Base-by-base conservation (phyloP, 2,113 vertebrate genomes). In the Plotosus lineatus region DNA sequence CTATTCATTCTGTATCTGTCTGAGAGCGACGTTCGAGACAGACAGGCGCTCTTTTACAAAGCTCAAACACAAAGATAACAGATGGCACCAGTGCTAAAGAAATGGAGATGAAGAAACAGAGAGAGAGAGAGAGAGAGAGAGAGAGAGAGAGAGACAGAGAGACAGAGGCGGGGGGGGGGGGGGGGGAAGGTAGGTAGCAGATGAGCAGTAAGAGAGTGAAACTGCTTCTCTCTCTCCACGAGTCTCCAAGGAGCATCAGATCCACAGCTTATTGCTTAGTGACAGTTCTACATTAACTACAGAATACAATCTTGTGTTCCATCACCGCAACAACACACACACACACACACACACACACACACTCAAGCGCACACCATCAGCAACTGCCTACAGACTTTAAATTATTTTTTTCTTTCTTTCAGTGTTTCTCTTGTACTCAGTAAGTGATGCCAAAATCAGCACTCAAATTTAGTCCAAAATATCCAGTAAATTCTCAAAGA, bases 21-120 rank as follows among this genome's bases (percentile, higher is more conserved):
- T 68, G 78, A 74, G 58, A 33, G 69, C 68, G 83, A 81, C 81
- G 44, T 75, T 81, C 51, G 46, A 75, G 68, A 69, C 80, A 69
- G 80, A 73, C 51, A 83, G 85, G 50, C 77, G 55, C 80, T 78
- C 72, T 81, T 81, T 86, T 56, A 68, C 68, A 69, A 83, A 76
- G 79, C 63, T 75, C 60, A 81, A 78, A 83, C 79, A 66, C 68
- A 80, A 48, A 65, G 81, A 80, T 80, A 81, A 85, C 84, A 86
- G 85, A 86, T 86, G 82, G 85, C 75, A 74, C 69, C 74, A 40
- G 76, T 10, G 42, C 44, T 21, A 23, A 51, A 78, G 75, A 61
- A 76, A 77, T 31, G n/a, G 63, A 36, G 42, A 72, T 51, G 71
- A 42, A 61, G 65, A 72, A 26, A 53, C 55, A 51, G 31, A 58